A percentile compares a stretch with the other conserved stretches of the same genome.
These are phyloP conservation scores for Idaea dimidiata DNA, from an alignment of 2,888 invertebrate species.

Conservation along the genomic window DNA sequence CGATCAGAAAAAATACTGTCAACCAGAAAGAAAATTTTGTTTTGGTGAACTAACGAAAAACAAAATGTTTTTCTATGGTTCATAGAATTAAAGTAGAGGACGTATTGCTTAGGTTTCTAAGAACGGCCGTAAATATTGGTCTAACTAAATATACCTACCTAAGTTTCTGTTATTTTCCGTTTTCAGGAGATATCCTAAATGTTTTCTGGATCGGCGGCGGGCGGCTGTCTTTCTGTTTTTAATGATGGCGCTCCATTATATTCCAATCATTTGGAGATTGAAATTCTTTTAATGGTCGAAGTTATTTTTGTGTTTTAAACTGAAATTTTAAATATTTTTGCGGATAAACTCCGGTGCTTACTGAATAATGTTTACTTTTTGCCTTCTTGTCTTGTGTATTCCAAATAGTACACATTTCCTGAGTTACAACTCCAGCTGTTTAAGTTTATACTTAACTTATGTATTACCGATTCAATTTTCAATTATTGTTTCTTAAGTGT, in stretches of 20 bases:
- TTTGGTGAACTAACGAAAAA: too few species aligned
- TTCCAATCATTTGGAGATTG: background rate
- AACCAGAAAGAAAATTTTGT: too few species aligned
- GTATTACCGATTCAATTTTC: too few species aligned
- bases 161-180: background rate
- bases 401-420: too few species aligned
- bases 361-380: background rate
- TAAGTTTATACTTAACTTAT: too few species aligned
- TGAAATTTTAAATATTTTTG: slow-evolving; percentile 2
- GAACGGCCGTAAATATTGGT: background rate
- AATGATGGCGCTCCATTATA: background rate
- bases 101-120: too few species aligned
- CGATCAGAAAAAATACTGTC: too few species aligned
- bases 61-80: too few species aligned
- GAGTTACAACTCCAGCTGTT: too few species aligned
- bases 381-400: background rate
- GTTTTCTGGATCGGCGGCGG: background rate
- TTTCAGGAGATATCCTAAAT: background rate
- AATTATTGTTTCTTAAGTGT: too few species aligned
- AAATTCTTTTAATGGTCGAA: background rate
- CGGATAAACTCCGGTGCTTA: background rate
- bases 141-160: background rate
- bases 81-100: too few species aligned
- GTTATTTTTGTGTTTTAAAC: slow-evolving; percentile 7
- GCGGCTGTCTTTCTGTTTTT: background rate